Conservation (phyloP, 2,113 vertebrate genomes). For the Sinocyclocheilus maitianheensis region DNA sequence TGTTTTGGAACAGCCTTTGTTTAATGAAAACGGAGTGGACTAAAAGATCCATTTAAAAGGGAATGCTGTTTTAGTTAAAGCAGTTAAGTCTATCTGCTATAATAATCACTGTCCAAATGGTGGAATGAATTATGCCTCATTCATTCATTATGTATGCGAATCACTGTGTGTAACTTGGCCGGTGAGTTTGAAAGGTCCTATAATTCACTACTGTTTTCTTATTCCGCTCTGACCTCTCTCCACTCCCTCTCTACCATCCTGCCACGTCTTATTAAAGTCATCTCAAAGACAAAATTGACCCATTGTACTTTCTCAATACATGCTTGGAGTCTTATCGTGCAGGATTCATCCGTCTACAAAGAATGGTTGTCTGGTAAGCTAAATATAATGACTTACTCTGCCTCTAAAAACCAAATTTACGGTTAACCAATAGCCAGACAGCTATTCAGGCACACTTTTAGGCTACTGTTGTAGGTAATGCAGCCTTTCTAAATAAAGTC, state of each 20-base stretch:
- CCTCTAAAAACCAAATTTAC: background rate
- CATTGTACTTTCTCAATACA: background rate
- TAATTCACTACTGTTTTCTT: constrained; percentile 56
- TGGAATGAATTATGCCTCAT: constrained; percentile 51
- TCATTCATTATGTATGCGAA: constrained; percentile 53
- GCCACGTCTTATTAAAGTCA: constrained; percentile 31
- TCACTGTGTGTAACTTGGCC: constrained; percentile 55
- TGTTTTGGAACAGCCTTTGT: background rate
- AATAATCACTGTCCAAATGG: constrained; percentile 55
- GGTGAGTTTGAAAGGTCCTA: constrained; percentile 46
- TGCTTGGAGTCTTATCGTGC: background rate
- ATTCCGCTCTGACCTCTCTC: constrained; percentile 43
- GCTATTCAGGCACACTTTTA: background rate
- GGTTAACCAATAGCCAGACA: background rate
- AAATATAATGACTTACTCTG: background rate
- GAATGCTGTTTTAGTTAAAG: background rate
- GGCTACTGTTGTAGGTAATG: background rate
- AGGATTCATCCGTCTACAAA: background rate
- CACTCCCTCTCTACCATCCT: constrained; percentile 6
- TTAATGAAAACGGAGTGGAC: background rate
- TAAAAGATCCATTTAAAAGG: constrained; percentile 19
- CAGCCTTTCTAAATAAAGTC: background rate
- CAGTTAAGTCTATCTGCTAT: constrained; percentile 46
- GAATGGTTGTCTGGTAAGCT: background rate
- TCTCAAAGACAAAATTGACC: background rate